These are phyloP conservation scores for Calliphora vomitoria DNA, from an alignment of 2,888 invertebrate genomes.

Conservation along the genomic window DNA sequence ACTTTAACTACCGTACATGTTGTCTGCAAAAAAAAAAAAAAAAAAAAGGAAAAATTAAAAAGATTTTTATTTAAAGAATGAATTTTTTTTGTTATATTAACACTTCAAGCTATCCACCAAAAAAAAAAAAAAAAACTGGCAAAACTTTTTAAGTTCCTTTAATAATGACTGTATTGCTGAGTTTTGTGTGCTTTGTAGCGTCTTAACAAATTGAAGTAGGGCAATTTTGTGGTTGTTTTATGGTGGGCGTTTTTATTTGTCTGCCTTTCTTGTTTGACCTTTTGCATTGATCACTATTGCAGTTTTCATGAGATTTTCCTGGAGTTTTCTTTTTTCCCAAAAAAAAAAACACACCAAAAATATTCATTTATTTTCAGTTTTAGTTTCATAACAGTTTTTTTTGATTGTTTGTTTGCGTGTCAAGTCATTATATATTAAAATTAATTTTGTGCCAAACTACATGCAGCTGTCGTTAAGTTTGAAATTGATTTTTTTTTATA, in stretches of 20 bases:
- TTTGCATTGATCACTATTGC: constrained; percentile 60
- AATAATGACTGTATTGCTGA: neutral
- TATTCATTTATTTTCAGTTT: constrained; percentile 40
- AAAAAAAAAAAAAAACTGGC: neutral
- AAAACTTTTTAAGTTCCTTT: constrained; percentile 19
- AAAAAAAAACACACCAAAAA: too few species aligned
- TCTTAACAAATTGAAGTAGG: constrained; percentile 71
- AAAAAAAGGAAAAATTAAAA: constrained; percentile 26
- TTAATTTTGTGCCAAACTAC: constrained; percentile 51
- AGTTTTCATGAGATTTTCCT: constrained; percentile 48
- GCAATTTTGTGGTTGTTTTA: constrained; percentile 54
- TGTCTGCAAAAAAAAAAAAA: constrained; percentile 40
- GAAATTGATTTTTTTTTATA: constrained; percentile 58
- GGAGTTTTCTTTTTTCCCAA: neutral
- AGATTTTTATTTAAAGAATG: neutral
- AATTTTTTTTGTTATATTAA: constrained; percentile 52
- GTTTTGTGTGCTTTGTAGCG: neutral
- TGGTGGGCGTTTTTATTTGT: constrained; percentile 71
- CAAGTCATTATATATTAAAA: constrained; percentile 68
- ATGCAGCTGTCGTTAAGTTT: constrained; percentile 50
- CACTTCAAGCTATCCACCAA: constrained; percentile 52
- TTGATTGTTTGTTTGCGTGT: constrained; percentile 69
- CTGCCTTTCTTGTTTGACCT: constrained; percentile 63
- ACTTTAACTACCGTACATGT: constrained; percentile 66
- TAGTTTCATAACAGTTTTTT: constrained; percentile 11